Base-by-base conservation (phyloP, 2,797 vertebrate species). In the Gallirallus australis region DNA sequence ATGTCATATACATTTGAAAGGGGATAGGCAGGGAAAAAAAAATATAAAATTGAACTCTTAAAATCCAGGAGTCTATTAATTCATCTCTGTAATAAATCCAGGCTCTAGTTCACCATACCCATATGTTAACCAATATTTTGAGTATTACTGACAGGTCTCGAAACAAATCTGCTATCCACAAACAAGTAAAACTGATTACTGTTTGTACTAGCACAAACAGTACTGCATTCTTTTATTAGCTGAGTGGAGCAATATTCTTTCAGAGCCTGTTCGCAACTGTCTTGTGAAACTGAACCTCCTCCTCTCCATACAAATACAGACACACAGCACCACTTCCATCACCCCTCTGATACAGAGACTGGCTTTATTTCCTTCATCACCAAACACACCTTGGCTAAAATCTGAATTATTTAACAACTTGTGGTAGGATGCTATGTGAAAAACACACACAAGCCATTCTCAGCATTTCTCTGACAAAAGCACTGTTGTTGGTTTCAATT, bases 131-230 rank as follows among this genome's bases (percentile, higher is more conserved):
- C 89, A 91, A 65, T 92, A 93, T 94, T 91, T 70, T 89, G 70
- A 95, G 82, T 78, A 53, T 79, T 91, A 84, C 87, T 95, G 91
- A 91, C 91, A 94, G 77, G 59, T 91, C 94, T 89, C 59, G 85
- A 88, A 88, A 94, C 59, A 94, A 93, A 88, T 90, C 79, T 90
- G 50, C 79, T 93, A 39, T 65, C 69, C 76, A 63, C 63, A 90
- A 89, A 76, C 35, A 54, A 90, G 87, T 56, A 81, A 91, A 93
- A 65, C 69, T 72, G 84, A 91, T 95, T 78, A 68, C 45, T 81
- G 69, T 23, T 66, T 81, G 84, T 47, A 88, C 42, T 82, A 90
- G 87, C 89, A 90, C 54, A 50, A 65, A 9, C 64, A 89, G 84
- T 56, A 13, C 65, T 7, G 40, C 77, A 48, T 64, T 87, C 76